Conservation (phyloP, 1,140 invertebrate species). For the Grapholita molesta region DNA sequence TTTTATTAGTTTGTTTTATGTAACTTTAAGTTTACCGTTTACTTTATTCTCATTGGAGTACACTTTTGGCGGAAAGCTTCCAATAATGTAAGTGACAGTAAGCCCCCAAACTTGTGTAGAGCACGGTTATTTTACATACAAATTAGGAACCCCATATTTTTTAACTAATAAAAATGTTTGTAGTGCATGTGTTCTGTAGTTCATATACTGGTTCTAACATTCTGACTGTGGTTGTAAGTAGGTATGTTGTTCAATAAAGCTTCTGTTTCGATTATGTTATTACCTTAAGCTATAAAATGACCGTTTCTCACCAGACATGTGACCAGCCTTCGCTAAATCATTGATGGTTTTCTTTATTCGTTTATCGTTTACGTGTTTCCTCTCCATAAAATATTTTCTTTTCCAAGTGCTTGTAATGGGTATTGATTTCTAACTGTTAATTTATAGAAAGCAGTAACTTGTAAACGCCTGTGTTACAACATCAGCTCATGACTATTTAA, state of each 20-base stretch:
- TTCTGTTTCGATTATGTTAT: not conserved
- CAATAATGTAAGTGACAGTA: too few species aligned
- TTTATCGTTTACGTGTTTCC: not conserved
- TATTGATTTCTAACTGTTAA: conserved; percentile 2
- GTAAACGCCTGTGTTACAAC: not conserved
- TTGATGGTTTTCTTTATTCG: not conserved
- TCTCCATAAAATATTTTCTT: not conserved
- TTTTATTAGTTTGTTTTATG: too few species aligned
- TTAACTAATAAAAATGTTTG: too few species aligned
- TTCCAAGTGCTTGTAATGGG: not conserved
- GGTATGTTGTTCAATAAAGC: not conserved
- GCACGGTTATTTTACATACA: too few species aligned
- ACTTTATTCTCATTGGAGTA: too few species aligned
- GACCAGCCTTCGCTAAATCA: not conserved
- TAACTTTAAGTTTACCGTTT: too few species aligned
- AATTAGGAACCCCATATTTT: too few species aligned
- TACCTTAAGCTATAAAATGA: not conserved
- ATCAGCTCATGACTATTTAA: not conserved
- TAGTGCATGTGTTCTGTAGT: too few species aligned
- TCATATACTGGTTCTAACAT: not conserved
- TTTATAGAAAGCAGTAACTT: conserved; percentile 1
- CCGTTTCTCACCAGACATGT: not conserved
- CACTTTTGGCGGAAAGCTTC: too few species aligned
- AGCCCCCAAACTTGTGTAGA: too few species aligned
- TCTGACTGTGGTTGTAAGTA: not conserved